A percentile compares a stretch with the other conserved stretches of the same genome.
These are phyloP conservation scores for Poecilia picta DNA, from an alignment of 2,797 vertebrate genomes.

Conservation along the genomic window DNA sequence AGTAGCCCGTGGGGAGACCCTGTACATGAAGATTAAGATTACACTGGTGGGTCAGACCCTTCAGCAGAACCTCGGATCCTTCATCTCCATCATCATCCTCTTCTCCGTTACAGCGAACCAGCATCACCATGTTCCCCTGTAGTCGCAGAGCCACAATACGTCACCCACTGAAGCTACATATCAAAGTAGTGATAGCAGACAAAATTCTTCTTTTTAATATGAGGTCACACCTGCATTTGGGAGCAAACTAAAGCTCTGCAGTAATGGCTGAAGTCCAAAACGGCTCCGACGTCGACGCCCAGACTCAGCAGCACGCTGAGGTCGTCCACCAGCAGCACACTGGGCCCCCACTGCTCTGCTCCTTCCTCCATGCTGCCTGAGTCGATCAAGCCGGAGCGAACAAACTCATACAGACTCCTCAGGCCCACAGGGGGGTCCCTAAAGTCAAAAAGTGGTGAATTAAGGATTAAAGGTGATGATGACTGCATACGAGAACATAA, in stretches of 20 bases:
- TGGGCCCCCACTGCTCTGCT: constrained; percentile 69
- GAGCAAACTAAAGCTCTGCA: constrained; percentile 85
- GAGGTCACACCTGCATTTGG: constrained; percentile 80
- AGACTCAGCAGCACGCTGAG: constrained; percentile 89
- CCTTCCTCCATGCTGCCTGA: fast-evolving
- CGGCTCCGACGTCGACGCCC: constrained; percentile 72
- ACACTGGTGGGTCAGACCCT: constrained; percentile 87
- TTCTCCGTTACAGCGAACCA: constrained; percentile 82
- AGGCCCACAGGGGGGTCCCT: constrained; percentile 80
- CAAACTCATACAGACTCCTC: constrained; percentile 82
- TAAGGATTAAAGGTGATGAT: not conserved
- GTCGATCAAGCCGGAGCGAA: constrained; percentile 60
- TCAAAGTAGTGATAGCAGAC: not conserved
- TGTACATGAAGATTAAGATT: constrained; percentile 85
- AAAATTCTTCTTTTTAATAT: not conserved
- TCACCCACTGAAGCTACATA: not conserved
- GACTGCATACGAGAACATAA: not conserved
- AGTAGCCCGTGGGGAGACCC: constrained; percentile 91
- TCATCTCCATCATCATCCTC: constrained; percentile 79
- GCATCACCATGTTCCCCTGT: constrained; percentile 89
- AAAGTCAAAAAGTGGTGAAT: not conserved
- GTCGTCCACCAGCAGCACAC: constrained; percentile 90
- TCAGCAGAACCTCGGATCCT: constrained; percentile 80
- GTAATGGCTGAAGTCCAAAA: constrained; percentile 93
- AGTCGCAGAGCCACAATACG: not conserved